phyloP scores from a whole-genome alignment of 2,113 vertebrate genomes.

The Monarcha castaneiventris region DNA sequence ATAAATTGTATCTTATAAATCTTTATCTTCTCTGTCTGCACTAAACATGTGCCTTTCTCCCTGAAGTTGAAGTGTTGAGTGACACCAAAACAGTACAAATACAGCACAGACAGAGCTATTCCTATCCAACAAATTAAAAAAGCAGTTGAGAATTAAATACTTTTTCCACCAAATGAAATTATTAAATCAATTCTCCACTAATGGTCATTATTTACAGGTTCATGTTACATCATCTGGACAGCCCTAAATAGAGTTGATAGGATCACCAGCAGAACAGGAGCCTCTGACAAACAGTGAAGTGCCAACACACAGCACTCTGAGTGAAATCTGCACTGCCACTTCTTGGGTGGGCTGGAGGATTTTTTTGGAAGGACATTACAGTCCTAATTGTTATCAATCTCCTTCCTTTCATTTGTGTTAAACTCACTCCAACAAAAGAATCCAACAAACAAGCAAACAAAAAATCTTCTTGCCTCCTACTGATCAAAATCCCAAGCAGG shows the following conservation, averaged over 20 bases:
- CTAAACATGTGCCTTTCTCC: neutral
- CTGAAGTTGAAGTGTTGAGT: neutral
- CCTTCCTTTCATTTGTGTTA: neutral
- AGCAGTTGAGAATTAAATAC: neutral
- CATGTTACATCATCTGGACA: neutral
- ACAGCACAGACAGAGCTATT: neutral
- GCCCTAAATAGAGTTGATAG: fast-evolving
- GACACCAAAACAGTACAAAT: neutral
- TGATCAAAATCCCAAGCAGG: neutral
- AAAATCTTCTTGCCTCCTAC: neutral
- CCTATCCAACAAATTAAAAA: neutral
- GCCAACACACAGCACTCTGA: neutral
- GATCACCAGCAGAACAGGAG: neutral
- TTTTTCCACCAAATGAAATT: neutral
- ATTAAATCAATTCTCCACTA: neutral
- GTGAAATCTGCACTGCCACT: neutral
- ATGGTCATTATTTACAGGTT: neutral
- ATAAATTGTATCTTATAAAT: neutral
- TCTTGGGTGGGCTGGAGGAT: neutral
- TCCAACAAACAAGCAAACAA: neutral
- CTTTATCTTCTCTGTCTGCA: neutral
- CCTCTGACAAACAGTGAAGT: neutral
- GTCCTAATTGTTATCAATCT: neutral
- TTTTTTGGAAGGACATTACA: neutral
- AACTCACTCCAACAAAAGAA: neutral